phyloP scores from a whole-genome alignment of 2,888 invertebrate species.

The Mesoligia furuncula region DNA sequence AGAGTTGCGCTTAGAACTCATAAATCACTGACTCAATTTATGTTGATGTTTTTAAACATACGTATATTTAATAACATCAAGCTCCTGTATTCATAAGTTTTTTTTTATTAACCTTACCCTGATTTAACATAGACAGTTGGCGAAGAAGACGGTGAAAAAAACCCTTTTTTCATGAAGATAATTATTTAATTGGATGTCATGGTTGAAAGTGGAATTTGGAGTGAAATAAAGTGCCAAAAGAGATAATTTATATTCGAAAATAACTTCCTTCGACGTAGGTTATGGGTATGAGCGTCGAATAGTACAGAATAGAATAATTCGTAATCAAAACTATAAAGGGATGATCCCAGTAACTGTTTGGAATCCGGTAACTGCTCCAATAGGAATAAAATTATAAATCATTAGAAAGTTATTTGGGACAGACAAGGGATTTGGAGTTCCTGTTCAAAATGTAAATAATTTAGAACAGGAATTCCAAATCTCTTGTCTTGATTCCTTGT shows the following conservation, averaged over 20 bases:
- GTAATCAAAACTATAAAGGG: not conserved
- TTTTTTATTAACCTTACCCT: not conserved
- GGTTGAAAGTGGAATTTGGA: not conserved
- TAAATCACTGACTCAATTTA: not conserved
- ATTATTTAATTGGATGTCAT: not conserved
- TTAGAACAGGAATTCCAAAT: not conserved
- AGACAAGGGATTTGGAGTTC: not conserved
- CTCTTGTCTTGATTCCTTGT: not conserved
- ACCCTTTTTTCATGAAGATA: not conserved
- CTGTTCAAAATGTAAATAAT: not conserved
- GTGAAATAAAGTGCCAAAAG: not conserved
- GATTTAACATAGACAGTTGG: not conserved
- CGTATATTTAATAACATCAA: too few species aligned
- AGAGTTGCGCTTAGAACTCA: not conserved
- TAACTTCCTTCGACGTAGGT: not conserved
- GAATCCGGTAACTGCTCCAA: too few species aligned
- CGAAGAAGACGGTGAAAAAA: not conserved
- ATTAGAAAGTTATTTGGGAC: not conserved
- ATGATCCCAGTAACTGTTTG: not conserved
- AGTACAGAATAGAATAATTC: not conserved
- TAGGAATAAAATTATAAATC: not conserved
- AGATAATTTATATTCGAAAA: not conserved
- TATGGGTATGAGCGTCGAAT: not conserved
- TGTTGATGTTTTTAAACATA: not conserved
- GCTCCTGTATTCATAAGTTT: not conserved